Conservation (phyloP, 2,113 vertebrate genomes). For the Oreamnos americanus region DNA sequence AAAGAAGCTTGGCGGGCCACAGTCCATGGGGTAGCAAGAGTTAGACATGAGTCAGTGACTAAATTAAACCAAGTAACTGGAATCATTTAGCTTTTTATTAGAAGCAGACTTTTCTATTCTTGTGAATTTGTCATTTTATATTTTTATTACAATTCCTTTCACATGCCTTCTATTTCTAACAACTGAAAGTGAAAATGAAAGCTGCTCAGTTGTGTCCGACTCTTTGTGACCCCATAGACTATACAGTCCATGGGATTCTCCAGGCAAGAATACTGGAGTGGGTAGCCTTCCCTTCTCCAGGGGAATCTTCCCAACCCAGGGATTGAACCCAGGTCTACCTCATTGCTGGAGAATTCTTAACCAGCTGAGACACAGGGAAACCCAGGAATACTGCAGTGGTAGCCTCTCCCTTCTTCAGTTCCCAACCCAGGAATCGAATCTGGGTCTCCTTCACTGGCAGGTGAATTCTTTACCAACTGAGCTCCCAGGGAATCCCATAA, state of each 20-base stretch:
- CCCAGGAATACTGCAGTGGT: neutral
- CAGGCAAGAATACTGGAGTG: neutral
- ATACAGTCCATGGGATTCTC: neutral
- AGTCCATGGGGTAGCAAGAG: neutral
- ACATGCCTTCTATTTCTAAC: neutral
- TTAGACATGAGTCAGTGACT: neutral
- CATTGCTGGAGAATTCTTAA: neutral
- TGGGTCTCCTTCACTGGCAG: neutral
- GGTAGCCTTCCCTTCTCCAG: neutral
- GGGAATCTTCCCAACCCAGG: neutral
- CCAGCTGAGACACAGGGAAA: neutral
- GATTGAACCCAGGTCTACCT: neutral
- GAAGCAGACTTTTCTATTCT: neutral
- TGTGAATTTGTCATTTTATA: neutral
- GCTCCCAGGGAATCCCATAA: neutral
- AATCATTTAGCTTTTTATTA: neutral
- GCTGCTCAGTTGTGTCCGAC: fast-evolving
- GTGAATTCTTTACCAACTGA: neutral
- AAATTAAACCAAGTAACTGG: neutral
- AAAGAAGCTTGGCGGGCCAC: neutral
- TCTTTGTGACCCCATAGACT: neutral
- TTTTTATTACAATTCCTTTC: neutral
- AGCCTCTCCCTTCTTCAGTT: neutral
- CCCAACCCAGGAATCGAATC: fast-evolving
- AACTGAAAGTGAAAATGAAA: neutral